Base-by-base conservation (phyloP, 2,888 invertebrate genomes). In the Rhaphigaster nebulosa region DNA sequence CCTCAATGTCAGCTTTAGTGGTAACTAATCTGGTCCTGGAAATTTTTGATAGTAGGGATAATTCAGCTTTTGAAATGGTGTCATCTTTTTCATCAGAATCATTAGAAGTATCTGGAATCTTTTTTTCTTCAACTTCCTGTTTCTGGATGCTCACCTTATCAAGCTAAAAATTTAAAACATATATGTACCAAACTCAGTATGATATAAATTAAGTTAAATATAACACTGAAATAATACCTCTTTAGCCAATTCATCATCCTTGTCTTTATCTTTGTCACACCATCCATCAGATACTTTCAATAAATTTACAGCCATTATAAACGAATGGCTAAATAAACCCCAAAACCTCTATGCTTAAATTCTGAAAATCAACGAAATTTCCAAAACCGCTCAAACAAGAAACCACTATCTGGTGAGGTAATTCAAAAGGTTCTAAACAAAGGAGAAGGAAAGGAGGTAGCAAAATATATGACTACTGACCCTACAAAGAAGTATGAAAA, bases 21-120 rank as follows among this genome's bases (percentile, higher is more conserved):
- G 97, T 97, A 0, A 98, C 97, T 92, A 99, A 95, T 87, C 98
- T 98, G 93, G 97, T 98, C 50, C 98, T 95, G 91, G 99, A 96
- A 90, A 98, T 96, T 95, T 99, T 99, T 94, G 97, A 96, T 84
- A 99, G 94, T 2, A 98, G 95, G 34, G 98, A 98, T 26, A 96
- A 95, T 93, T 98, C 98, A 0, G 98, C 98, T 0, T 96, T 95
- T 92, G 95, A 95, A 76, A 95, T 94, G 8, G 38, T 15, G 38
- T 90, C 91, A 54, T 91, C 91, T n/a, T 84, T 84, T 4, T 91
- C 91, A 34, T 91, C 91, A 26, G 70, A 6, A n/a, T 41, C n/a
- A 45, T 45, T 18, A n/a, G 41, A 45, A 45, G 45, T 45, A 45
- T 84, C 41, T 34, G 60, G 54, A 38, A 15, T 26, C 13, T 88